These are phyloP conservation scores for Palythoa heliodiscus DNA, from an alignment of 92 coral and sea anemone species.

Conservation along the genomic window DNA sequence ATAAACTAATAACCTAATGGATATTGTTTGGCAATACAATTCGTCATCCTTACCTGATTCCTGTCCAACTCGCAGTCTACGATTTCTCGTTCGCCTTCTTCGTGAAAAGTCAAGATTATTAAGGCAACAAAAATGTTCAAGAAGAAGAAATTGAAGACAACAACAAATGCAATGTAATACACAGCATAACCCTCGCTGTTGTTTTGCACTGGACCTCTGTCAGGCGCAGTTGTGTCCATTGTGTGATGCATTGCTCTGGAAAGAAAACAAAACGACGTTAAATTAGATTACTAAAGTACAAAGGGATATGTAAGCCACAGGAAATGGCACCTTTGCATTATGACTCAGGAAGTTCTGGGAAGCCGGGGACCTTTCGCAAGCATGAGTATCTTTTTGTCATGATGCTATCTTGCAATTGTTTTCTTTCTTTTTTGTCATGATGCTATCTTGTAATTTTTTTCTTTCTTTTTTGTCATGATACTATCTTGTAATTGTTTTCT, in stretches of 20 bases:
- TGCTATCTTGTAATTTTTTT: no score
- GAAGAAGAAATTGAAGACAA: constrained; percentile 97
- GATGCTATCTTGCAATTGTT: no score
- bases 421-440: no score
- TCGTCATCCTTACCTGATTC: constrained; percentile 71
- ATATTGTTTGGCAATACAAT: background rate
- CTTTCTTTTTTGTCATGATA: no score
- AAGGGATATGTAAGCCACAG: no score
- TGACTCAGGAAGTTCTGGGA: no score
- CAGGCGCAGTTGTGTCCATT: constrained; percentile 78
- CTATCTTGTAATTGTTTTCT: no score
- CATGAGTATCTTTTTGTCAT: no score
- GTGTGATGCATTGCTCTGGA: constrained; percentile 90
- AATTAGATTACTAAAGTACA: background rate
- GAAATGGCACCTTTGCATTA: no score
- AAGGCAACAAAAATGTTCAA: constrained; percentile 97
- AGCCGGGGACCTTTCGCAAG: no score
- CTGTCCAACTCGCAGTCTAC: constrained; percentile 93
- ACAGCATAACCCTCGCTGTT: constrained; percentile 82
- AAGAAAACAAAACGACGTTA: background rate
- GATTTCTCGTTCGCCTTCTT: constrained; percentile 95
- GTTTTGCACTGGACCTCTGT: constrained; percentile 81
- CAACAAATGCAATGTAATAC: constrained; percentile 90
- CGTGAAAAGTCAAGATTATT: constrained; percentile 95
- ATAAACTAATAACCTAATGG: no score